phyloP scores from a whole-genome alignment of 2,888 invertebrate genomes.

The Tetranychus truncatus region DNA sequence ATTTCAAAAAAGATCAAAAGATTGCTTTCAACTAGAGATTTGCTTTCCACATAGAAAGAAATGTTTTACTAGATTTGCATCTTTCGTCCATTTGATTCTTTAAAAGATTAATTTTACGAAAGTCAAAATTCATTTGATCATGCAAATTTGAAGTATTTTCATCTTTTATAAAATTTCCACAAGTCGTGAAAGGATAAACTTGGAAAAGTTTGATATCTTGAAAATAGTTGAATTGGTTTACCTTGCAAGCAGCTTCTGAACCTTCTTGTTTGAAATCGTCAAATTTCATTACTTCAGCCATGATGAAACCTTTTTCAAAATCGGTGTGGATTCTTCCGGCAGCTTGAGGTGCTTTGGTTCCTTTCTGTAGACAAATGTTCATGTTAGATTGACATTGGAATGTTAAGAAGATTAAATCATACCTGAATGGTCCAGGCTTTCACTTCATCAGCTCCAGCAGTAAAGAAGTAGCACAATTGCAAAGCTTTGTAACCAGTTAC shows the following conservation, averaged over 20 bases:
- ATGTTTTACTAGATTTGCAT: too few species aligned
- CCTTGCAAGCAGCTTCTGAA: constrained; percentile 70
- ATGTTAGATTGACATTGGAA: background rate
- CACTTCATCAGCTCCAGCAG: constrained; percentile 89
- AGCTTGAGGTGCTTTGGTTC: constrained; percentile 93
- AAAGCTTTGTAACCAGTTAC: constrained; percentile 88
- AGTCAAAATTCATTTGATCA: too few species aligned
- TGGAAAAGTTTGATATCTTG: too few species aligned
- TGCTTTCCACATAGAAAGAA: too few species aligned
- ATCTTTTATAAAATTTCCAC: too few species aligned
- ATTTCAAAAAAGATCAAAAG: background rate
- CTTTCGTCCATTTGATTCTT: too few species aligned
- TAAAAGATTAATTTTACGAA: too few species aligned
- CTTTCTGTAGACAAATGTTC: constrained; percentile 47
- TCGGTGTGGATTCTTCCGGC: constrained; percentile 97
- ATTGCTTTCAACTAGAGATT: background rate
- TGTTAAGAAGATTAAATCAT: constrained; percentile 22
- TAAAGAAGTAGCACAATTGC: constrained; percentile 94
- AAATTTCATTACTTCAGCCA: constrained; percentile 99
- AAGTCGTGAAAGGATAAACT: too few species aligned
- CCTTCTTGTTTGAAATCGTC: constrained; percentile 92
- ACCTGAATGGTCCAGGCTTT: constrained; percentile 99
- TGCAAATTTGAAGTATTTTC: too few species aligned
- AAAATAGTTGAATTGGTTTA: constrained; percentile 27
- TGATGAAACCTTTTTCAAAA: constrained; percentile 99